Conservation (phyloP, 2,888 invertebrate species). For the Didymodactylos carnosus region DNA sequence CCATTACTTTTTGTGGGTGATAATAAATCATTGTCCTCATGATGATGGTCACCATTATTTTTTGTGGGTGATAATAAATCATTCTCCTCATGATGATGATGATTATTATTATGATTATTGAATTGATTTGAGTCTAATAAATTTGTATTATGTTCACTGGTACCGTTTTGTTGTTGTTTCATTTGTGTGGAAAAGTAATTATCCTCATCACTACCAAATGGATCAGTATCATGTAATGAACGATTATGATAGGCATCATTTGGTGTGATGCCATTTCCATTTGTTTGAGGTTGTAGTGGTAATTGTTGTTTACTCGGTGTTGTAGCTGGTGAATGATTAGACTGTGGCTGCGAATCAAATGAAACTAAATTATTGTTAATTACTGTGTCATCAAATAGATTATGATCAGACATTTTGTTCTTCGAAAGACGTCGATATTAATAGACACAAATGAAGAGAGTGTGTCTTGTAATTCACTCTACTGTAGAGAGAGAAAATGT, state of each 20-base stretch:
- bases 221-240: neutral
- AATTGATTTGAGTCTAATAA: too few species aligned
- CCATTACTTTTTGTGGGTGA: too few species aligned
- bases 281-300: too few species aligned
- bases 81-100: neutral
- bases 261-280: too few species aligned
- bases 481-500: too few species aligned
- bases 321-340: neutral
- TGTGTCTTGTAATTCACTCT: too few species aligned
- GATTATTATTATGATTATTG: neutral
- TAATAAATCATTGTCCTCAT: too few species aligned
- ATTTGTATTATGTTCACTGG: neutral
- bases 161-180: neutral
- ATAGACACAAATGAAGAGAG: too few species aligned
- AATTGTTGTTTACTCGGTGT: neutral
- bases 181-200: neutral
- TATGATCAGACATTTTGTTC: neutral
- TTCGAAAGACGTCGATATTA: too few species aligned
- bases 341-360: neutral
- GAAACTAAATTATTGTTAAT: too few species aligned
- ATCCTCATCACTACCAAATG: neutral
- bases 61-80: neutral
- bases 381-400: neutral
- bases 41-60: too few species aligned
- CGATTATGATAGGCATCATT: neutral